Percentiles rank a stretch among this genome's conserved stretches.
These are phyloP conservation scores for Bambusicola thoracicus DNA, from an alignment of 2,113 vertebrate species.

Conservation along the genomic window DNA sequence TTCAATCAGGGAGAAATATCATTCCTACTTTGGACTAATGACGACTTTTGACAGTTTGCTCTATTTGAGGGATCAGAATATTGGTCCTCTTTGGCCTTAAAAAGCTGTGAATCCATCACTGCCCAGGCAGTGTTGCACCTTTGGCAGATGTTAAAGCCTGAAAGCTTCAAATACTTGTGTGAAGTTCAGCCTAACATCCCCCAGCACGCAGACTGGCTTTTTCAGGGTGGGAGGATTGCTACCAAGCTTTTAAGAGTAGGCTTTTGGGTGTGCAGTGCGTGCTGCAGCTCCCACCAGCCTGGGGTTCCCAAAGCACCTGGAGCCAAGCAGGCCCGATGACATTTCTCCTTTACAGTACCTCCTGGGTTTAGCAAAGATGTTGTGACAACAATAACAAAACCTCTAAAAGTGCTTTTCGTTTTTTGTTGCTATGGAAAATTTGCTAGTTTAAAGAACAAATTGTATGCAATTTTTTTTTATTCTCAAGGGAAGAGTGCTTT, in stretches of 20 bases:
- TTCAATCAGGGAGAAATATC: background rate
- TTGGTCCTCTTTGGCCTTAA: background rate
- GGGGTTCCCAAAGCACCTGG: background rate
- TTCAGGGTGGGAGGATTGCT: background rate
- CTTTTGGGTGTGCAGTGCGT: rapidly evolving
- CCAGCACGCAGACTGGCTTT: rapidly evolving
- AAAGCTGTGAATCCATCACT: background rate
- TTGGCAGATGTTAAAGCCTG: background rate
- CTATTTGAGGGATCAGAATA: background rate
- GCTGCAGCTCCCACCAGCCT: background rate
- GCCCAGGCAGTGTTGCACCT: background rate
- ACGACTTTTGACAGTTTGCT: background rate
- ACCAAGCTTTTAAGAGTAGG: rapidly evolving
- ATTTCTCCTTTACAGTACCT: background rate
- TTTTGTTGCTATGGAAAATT: background rate
- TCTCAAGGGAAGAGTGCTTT: background rate
- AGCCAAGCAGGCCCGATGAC: rapidly evolving
- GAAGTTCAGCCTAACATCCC: background rate
- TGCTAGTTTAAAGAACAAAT: background rate
- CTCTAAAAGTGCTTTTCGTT: background rate
- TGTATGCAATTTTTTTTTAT: background rate
- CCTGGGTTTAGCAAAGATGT: background rate
- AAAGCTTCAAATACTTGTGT: background rate
- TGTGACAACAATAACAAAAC: background rate
- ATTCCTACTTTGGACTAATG: background rate